Evolutionary conservation across 2,888 invertebrate species (phyloP).

Genomic region (Lissonota sp.): DNA sequence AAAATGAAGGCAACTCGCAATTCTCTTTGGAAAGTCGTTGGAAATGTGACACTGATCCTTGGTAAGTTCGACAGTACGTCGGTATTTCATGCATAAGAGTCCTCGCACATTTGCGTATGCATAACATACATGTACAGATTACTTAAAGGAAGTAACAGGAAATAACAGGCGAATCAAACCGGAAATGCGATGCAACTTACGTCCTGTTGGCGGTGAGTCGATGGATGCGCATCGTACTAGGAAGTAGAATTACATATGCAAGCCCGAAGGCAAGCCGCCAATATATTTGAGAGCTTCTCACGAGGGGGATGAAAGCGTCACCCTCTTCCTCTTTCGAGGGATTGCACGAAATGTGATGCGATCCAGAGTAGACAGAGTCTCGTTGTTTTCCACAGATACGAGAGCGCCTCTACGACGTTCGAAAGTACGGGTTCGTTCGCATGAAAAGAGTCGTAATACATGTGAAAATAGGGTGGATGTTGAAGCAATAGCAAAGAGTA

Average conservation of each 20-base stretch:
- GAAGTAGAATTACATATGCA: conserved; percentile 79
- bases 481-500: not conserved
- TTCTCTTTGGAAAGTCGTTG: conserved; percentile 53
- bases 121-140: not conserved
- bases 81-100: conserved; percentile 58
- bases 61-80: conserved; percentile 77
- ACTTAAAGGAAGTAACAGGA: too few species aligned
- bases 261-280: conserved; percentile 63
- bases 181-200: too few species aligned
- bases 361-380: conserved; percentile 57
- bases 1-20: not conserved
- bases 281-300: conserved; percentile 65
- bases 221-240: conserved; percentile 11
- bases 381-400: conserved; percentile 26
- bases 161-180: too few species aligned
- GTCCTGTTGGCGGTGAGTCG: not conserved
- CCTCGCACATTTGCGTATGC: conserved; percentile 32
- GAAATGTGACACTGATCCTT: conserved; percentile 80
- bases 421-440: not conserved
- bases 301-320: conserved; percentile 75
- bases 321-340: conserved; percentile 81
- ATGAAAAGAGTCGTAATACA: conserved; percentile 21
- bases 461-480: conserved; percentile 28
- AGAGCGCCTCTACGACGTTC: conserved; percentile 27
- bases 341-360: conserved; percentile 80